Conservation (phyloP, 2,113 vertebrate genomes). For the Potamarius usumacintae region DNA sequence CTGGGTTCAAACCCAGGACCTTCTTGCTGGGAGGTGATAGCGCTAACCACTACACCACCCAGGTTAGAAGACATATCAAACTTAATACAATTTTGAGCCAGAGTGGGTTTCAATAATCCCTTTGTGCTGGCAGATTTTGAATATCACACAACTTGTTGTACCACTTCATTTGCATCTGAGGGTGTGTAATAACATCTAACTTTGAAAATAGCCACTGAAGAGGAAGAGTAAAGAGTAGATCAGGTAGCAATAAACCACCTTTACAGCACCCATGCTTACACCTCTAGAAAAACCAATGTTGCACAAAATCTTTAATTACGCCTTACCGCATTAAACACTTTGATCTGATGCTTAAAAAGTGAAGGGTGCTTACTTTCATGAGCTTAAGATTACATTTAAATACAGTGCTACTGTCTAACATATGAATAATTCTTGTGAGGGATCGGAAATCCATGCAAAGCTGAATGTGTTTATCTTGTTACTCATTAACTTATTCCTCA, state of each 20-base stretch:
- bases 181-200: not conserved
- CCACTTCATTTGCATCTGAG: not conserved
- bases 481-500: slow-evolving; percentile 71
- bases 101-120: not conserved
- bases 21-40: too few relatives aligned
- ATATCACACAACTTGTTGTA: too few relatives aligned
- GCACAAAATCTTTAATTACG: not conserved
- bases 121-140: not conserved
- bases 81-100: not conserved
- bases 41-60: too few relatives aligned
- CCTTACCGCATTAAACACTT: not conserved
- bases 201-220: not conserved
- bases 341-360: not conserved
- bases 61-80: not conserved
- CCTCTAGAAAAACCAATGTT: not conserved
- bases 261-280: not conserved
- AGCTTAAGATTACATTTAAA: not conserved
- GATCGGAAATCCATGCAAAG: slow-evolving; percentile 46
- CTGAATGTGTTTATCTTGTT: slow-evolving; percentile 65
- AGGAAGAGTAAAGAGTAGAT: not conserved
- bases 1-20: too few relatives aligned
- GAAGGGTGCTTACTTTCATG: not conserved
- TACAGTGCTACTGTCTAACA: not conserved
- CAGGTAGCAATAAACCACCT: not conserved
- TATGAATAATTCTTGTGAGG: not conserved